Base-by-base conservation (phyloP, 2,888 invertebrate genomes). In the Cerceris rybyensis region DNA sequence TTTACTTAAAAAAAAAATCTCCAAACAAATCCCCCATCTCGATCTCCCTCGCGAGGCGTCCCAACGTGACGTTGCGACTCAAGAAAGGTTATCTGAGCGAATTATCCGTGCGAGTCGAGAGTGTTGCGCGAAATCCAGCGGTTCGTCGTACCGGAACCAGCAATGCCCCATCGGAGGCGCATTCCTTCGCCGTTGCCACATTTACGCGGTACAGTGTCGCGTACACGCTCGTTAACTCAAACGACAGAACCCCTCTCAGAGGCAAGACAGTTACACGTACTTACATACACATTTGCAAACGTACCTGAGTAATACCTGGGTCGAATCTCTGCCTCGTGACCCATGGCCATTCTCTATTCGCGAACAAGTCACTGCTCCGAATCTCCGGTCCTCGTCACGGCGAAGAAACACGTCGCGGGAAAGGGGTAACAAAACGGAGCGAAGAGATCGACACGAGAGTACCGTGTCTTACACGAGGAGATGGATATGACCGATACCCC, bases 401-500 rank as follows among this genome's bases (percentile, higher is more conserved):
- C 66, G 50, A 70, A 76, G 65, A 78, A 63, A 60, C 66, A 63
- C 17, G 16, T 39, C 52, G n/a, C 1, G 46, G 11, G 46, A 46
- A 8, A 11, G 46, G 11, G n/a, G 50, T 70, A 75, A 76, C 81
- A 77, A 85, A 86, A 81, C 85, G 85, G 80, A 85, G 65, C 79
- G 67, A 63, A 75, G 68, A 28, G 28, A 76, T 80, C 85, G 83
- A 83, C 86, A 83, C 76, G 79, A 78, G 72, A 65, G 57, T 50
- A 39, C 41, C 74, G 76, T 81, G 83, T 86, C 73, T 75, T 82
- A 82, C 86, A 81, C 81, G 63, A 13, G 7, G 46, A 84, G 85
- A 86, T 85, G 81, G 71, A 80, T 86, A 81, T 70, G 69, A 71
- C 55, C 73, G 84, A 84, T 85, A 80, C 61, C 50, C 49, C 28